phyloP scores from a whole-genome alignment of 2,113 vertebrate genomes.

The Cololabis saira region DNA sequence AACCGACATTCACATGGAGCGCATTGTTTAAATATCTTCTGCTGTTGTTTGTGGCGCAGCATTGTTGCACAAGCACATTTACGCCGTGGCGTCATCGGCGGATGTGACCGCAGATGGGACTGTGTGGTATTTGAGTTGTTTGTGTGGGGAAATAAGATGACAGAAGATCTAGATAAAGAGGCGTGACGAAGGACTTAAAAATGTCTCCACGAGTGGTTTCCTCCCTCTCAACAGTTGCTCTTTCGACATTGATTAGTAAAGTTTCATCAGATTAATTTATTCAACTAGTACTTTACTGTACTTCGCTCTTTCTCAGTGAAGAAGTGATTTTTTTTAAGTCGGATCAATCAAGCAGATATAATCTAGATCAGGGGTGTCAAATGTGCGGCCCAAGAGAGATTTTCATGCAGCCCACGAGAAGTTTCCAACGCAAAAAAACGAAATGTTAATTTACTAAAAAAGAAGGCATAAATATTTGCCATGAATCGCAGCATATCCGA shows the following conservation, averaged over 20 bases:
- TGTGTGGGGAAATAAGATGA: neutral
- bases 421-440: no score
- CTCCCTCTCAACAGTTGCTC: neutral
- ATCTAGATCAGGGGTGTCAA: no score
- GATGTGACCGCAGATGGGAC: neutral
- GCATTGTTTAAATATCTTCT: slow-evolving; percentile 45
- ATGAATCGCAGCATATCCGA: no score
- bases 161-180: neutral
- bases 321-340: no score
- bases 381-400: no score
- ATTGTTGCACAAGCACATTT: slow-evolving; percentile 43
- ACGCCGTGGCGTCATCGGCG: slow-evolving; percentile 8
- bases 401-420: no score
- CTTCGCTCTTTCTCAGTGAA: no score
- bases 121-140: slow-evolving; percentile 13
- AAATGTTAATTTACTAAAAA: no score
- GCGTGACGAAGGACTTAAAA: neutral
- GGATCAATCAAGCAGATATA: no score
- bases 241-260: neutral
- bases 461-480: no score
- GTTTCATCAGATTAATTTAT: no score
- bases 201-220: neutral
- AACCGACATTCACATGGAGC: slow-evolving; percentile 2
- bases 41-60: neutral
- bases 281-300: no score